A percentile compares a stretch with the other conserved stretches of the same genome.
Evolutionary conservation across 2,888 invertebrate species (phyloP).

Genomic region (Drosophila borealis): DNA sequence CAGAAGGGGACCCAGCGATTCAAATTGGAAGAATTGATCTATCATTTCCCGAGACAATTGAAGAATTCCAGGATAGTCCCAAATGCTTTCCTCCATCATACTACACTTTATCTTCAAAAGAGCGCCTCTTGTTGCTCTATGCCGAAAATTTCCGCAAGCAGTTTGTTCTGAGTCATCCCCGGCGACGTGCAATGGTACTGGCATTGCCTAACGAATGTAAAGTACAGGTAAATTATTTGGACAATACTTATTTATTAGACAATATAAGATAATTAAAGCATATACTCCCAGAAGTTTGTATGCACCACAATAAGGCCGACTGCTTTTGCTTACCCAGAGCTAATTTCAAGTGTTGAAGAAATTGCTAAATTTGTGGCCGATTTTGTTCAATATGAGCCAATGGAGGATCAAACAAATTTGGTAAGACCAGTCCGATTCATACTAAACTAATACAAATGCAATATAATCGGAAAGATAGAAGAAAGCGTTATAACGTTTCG

Average conservation of each 20-base stretch:
- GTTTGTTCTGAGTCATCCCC: conserved; percentile 87
- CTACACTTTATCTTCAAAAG: conserved; percentile 88
- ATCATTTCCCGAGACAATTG: conserved; percentile 81
- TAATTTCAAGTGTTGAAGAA: conserved; percentile 88
- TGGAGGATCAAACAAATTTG: conserved; percentile 88
- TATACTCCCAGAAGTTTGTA: conserved; percentile 91
- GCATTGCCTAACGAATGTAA: conserved; percentile 92
- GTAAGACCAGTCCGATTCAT: conserved; percentile 86
- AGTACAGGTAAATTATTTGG: conserved; percentile 87
- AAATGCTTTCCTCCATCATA: conserved; percentile 89
- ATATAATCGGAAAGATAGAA: no score
- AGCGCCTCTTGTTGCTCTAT: conserved; percentile 89
- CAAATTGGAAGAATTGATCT: conserved; percentile 81
- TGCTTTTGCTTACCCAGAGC: conserved; percentile 89
- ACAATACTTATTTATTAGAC: background rate
- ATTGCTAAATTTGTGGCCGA: conserved; percentile 91
- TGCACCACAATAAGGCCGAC: conserved; percentile 93
- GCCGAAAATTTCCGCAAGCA: conserved; percentile 92
- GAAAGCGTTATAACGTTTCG: no score
- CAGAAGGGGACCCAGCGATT: conserved; percentile 64
- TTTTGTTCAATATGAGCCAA: conserved; percentile 90
- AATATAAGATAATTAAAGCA: no score
- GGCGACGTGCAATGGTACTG: conserved; percentile 89
- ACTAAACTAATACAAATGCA: no score
- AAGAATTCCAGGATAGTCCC: conserved; percentile 81